Conservation (phyloP, 2,113 vertebrate species). For the Aphelocoma coerulescens region DNA sequence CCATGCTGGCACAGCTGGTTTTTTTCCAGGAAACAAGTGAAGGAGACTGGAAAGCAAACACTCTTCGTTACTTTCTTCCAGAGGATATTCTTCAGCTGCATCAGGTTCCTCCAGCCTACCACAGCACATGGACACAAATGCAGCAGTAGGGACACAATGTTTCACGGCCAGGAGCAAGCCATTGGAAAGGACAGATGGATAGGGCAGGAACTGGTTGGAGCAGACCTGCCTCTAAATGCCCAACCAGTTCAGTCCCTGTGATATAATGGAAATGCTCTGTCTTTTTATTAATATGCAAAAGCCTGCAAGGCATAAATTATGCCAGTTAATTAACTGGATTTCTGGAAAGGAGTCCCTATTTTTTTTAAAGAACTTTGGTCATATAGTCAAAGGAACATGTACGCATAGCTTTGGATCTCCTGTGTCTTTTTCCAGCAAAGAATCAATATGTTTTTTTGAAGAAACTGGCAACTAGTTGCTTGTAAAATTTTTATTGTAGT, state of each 20-base stretch:
- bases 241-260: not conserved
- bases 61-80: not conserved
- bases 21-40: not conserved
- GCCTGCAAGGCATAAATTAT: constrained; percentile 1
- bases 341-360: constrained; percentile 7
- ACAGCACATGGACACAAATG: not conserved
- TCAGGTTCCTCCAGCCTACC: not conserved
- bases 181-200: not conserved
- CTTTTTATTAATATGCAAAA: constrained; percentile 45
- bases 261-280: not conserved
- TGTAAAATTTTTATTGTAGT: not conserved
- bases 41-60: not conserved
- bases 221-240: not conserved
- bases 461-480: not conserved
- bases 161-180: not conserved
- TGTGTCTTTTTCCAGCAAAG: not conserved
- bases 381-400: not conserved
- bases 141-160: not conserved
- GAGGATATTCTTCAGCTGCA: not conserved
- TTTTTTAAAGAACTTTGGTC: constrained; percentile 3
- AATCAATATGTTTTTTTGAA: not conserved
- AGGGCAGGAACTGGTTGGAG: not conserved
- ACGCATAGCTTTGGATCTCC: not conserved
- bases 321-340: constrained; percentile 17
- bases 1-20: not conserved